These are phyloP conservation scores for Basileuterus tristriatus DNA, from an alignment of 2,797 vertebrate species.

Conservation along the genomic window DNA sequence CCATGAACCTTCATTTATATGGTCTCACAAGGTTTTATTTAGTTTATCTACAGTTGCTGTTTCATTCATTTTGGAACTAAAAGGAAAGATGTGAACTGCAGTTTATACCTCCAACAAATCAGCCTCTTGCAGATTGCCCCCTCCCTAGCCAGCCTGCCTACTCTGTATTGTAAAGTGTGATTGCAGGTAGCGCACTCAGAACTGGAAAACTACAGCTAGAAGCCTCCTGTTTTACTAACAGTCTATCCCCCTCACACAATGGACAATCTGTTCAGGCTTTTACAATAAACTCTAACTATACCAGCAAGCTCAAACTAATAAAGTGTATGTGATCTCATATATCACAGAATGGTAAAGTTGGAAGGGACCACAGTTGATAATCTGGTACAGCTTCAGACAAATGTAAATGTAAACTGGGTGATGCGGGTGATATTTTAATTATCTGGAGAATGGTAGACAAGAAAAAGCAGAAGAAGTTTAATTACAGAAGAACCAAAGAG, in stretches of 20 bases:
- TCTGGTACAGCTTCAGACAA: neutral
- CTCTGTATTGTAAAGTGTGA: neutral
- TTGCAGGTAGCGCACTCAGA: neutral
- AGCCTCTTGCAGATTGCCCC: neutral
- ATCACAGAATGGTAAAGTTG: neutral
- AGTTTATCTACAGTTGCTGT: neutral
- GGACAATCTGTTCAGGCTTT: neutral
- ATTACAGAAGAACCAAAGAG: neutral
- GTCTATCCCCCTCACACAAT: neutral
- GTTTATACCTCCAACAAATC: neutral
- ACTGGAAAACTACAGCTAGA: neutral
- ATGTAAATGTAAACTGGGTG: neutral
- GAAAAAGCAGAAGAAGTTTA: neutral
- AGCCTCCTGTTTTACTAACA: neutral
- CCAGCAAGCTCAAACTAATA: neutral
- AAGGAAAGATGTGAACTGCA: neutral
- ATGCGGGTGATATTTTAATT: neutral
- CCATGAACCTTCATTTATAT: neutral
- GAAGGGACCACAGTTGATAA: fast-evolving
- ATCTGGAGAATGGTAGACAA: neutral
- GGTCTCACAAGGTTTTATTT: neutral
- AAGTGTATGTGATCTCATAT: neutral
- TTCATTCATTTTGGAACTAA: neutral
- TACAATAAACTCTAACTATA: neutral
- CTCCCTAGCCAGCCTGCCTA: neutral